These are phyloP conservation scores for Semotilus atromaculatus DNA, from an alignment of 2,797 vertebrate species.

Conservation along the genomic window DNA sequence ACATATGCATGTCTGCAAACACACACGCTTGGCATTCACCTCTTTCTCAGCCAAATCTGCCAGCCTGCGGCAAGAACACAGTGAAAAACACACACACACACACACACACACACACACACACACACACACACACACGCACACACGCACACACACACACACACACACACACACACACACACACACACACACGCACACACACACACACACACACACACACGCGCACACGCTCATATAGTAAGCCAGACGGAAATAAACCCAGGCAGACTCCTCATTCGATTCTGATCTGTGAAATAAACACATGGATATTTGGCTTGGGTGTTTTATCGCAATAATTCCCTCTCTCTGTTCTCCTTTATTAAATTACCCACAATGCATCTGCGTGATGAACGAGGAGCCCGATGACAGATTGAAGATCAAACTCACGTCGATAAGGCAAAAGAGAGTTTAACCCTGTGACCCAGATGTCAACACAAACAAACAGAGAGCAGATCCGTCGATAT, in stretches of 20 bases:
- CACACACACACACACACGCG: conserved; percentile 12
- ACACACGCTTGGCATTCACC: conserved; percentile 72
- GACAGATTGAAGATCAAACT: conserved; percentile 1
- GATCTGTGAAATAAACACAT: conserved; percentile 30
- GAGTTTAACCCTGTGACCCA: not conserved
- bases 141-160: too few species aligned
- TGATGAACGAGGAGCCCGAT: not conserved
- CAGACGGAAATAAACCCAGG: conserved; percentile 9
- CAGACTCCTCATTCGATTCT: conserved; percentile 1
- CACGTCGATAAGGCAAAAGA: not conserved
- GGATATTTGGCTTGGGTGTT: conserved; percentile 1
- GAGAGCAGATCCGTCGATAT: not conserved
- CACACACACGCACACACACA: not conserved
- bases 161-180: too few species aligned
- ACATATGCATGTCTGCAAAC: conserved; percentile 25
- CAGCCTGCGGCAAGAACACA: conserved; percentile 73
- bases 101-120: not conserved
- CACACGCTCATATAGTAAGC: not conserved
- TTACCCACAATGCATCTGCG: conserved; percentile 14
- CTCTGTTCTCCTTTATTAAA: not conserved
- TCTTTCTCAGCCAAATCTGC: conserved; percentile 56
- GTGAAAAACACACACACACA: not conserved
- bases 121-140: not conserved
- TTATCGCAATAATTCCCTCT: not conserved
- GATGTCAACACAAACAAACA: not conserved